These are phyloP conservation scores for Pocota personata DNA, from an alignment of 2,888 invertebrate genomes.

Conservation along the genomic window DNA sequence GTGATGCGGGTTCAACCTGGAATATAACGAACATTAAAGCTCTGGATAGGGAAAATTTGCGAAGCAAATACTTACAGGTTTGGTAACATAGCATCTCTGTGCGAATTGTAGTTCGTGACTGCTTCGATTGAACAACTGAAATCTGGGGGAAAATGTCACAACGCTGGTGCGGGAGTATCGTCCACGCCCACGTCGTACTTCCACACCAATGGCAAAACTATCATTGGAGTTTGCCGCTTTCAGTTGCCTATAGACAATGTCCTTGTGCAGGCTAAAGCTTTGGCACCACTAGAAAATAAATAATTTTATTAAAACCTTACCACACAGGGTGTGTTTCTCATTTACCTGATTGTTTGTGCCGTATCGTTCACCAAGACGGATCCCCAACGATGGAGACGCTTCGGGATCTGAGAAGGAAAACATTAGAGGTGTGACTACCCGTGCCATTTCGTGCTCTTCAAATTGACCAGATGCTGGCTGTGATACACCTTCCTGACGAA, in stretches of 20 bases:
- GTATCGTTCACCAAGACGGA: conserved; percentile 89
- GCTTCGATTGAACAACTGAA: conserved; percentile 95
- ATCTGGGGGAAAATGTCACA: conserved; percentile 95
- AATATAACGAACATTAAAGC: not conserved
- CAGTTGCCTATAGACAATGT: conserved; percentile 87
- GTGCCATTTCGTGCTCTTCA: conserved; percentile 96
- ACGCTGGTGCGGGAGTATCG: conserved; percentile 95
- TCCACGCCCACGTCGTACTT: conserved; percentile 93
- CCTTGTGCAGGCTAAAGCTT: conserved; percentile 92
- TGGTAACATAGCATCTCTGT: conserved; percentile 92
- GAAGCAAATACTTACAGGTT: conserved; percentile 85
- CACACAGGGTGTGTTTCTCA: not conserved
- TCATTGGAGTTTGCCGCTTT: conserved; percentile 83
- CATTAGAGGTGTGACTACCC: conserved; percentile 95
- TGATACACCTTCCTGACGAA: conserved; percentile 93
- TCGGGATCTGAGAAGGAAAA: conserved; percentile 97
- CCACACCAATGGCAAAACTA: conserved; percentile 90
- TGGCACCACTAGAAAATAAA: conserved; percentile 88
- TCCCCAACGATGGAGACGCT: conserved; percentile 89
- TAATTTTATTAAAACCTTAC: not conserved
- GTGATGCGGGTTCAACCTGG: conserved; percentile 76
- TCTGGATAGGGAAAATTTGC: not conserved
- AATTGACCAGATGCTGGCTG: conserved; percentile 94
- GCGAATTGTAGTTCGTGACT: conserved; percentile 91
- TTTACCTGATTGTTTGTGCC: conserved; percentile 84